These are phyloP conservation scores for Macropis europaea DNA, from an alignment of 2,888 invertebrate genomes.

Conservation along the genomic window DNA sequence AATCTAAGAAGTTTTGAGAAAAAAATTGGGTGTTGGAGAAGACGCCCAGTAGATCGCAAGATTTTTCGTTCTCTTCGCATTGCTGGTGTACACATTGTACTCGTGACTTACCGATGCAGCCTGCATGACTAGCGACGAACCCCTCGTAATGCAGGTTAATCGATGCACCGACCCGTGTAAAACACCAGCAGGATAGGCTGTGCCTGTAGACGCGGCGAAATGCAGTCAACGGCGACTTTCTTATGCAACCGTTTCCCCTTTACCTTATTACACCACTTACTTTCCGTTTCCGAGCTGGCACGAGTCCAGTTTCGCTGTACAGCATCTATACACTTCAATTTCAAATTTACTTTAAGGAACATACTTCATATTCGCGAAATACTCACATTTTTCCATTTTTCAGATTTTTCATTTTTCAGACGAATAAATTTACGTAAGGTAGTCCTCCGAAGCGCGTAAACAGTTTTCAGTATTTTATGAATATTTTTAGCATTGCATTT, in stretches of 20 bases:
- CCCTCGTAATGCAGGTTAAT: slow-evolving; percentile 73
- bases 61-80: slow-evolving; percentile 29
- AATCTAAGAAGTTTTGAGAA: background rate
- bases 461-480: no score
- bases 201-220: slow-evolving; percentile 52
- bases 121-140: slow-evolving; percentile 63
- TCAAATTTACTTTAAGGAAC: no score
- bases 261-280: slow-evolving; percentile 15
- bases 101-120: slow-evolving; percentile 66
- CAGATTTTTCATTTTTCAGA: no score
- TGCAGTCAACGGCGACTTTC: slow-evolving; percentile 50
- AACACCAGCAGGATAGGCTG: slow-evolving; percentile 56
- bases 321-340: no score
- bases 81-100: slow-evolving; percentile 42
- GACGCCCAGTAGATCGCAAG: slow-evolving; percentile 31
- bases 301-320: background rate
- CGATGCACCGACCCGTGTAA: slow-evolving; percentile 76
- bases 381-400: no score
- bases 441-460: no score
- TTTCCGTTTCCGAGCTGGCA: slow-evolving; percentile 46
- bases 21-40: background rate
- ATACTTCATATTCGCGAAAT: no score
- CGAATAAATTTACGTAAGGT: no score
- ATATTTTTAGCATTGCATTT: no score
- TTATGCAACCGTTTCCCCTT: slow-evolving; percentile 48